Conservation (phyloP, 2,888 invertebrate species). For the Malthinus flaveolus region DNA sequence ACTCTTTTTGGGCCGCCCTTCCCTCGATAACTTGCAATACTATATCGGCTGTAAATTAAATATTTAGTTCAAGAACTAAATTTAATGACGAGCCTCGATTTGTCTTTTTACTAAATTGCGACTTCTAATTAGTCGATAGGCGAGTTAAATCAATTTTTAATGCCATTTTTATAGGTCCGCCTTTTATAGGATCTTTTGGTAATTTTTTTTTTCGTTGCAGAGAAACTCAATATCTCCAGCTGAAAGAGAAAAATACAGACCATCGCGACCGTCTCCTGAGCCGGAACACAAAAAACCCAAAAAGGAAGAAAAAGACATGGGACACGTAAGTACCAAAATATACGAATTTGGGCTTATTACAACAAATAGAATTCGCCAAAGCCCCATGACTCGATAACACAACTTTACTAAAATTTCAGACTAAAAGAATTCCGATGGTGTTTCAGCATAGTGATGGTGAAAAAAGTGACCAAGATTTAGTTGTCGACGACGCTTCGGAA, state of each 20-base stretch:
- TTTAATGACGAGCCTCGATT: no score
- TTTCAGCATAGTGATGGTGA: conserved; percentile 78
- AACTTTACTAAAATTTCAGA: conserved; percentile 8
- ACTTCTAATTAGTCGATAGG: no score
- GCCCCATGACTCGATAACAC: conserved; percentile 3
- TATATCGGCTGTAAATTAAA: no score
- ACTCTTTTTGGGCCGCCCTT: background rate
- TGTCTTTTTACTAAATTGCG: no score
- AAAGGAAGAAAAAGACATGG: conserved; percentile 80
- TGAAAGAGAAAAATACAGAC: conserved; percentile 80
- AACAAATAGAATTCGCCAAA: background rate
- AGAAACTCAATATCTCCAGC: conserved; percentile 82
- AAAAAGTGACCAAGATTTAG: conserved; percentile 89
- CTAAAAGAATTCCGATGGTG: conserved; percentile 13
- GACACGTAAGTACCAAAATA: conserved; percentile 77
- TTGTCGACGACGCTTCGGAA: conserved; percentile 93
- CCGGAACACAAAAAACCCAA: conserved; percentile 74
- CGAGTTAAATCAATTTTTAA: no score
- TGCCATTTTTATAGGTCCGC: no score
- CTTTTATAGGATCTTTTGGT: no score
- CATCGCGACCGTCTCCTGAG: conserved; percentile 74
- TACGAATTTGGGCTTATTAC: conserved; percentile 36
- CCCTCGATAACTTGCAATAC: background rate
- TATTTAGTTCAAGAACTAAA: no score
- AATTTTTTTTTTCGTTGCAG: conserved; percentile 54